These are phyloP conservation scores for Carcinoscorpius rotundicauda DNA, from an alignment of 1,140 invertebrate genomes.

Conservation along the genomic window DNA sequence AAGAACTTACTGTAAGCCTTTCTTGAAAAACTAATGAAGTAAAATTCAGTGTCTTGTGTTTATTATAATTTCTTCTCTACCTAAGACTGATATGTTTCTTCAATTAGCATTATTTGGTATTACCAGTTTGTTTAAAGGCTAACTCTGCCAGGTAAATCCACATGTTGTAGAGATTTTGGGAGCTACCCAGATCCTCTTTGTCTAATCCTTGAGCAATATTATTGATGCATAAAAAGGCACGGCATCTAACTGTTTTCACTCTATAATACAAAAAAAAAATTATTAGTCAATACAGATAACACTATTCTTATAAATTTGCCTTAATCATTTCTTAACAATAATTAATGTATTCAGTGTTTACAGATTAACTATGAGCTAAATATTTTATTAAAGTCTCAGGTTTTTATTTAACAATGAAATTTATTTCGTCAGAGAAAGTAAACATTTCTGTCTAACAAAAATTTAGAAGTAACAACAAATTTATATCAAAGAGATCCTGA, in stretches of 20 bases:
- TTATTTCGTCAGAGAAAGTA: no score
- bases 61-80: neutral
- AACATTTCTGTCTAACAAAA: no score
- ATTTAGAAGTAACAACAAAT: no score
- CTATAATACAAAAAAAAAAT: conserved; percentile 21
- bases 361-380: no score
- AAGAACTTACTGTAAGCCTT: no score
- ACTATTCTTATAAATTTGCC: neutral
- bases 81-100: no score
- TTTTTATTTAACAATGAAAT: no score
- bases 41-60: conserved; percentile 20
- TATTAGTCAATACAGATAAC: neutral
- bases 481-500: no score
- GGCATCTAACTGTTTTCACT: conserved; percentile 37
- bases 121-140: conserved; percentile 35
- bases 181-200: conserved; percentile 45
- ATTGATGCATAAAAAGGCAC: conserved; percentile 50
- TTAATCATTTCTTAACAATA: no score
- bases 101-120: neutral
- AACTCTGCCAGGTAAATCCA: conserved; percentile 44
- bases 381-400: no score
- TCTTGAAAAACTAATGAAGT: neutral
- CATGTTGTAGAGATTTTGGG: conserved; percentile 37
- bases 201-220: conserved; percentile 49
- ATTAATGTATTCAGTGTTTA: no score